phyloP scores from a whole-genome alignment of 2,113 vertebrate species.

The Scomber scombrus region DNA sequence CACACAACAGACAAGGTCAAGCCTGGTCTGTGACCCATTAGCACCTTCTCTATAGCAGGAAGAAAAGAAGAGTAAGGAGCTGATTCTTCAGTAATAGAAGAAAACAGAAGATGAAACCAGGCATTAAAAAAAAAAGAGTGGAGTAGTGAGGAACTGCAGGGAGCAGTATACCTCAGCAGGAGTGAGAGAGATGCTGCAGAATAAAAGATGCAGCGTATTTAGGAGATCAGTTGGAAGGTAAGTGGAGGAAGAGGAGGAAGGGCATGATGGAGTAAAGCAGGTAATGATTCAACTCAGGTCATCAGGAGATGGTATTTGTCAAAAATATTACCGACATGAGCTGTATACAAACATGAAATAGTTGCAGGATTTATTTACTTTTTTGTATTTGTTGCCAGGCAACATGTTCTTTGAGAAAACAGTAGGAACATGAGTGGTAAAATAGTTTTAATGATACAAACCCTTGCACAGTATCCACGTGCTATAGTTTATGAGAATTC shows the following conservation, averaged over 20 bases:
- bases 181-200: slow-evolving; percentile 17
- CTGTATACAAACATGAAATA: neutral
- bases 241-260: slow-evolving; percentile 12
- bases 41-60: slow-evolving; percentile 22
- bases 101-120: slow-evolving; percentile 45
- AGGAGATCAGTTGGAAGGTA: slow-evolving; percentile 43
- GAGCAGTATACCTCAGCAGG: slow-evolving; percentile 45
- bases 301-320: slow-evolving; percentile 3
- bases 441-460: slow-evolving; percentile 27
- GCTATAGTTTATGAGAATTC: slow-evolving; percentile 8
- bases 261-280: slow-evolving; percentile 22
- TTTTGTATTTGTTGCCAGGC: slow-evolving; percentile 21
- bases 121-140: slow-evolving; percentile 31
- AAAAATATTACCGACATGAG: neutral
- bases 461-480: neutral
- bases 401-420: slow-evolving; percentile 22
- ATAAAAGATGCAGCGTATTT: slow-evolving; percentile 48
- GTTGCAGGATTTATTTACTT: neutral
- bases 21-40: slow-evolving; percentile 56
- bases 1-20: slow-evolving; percentile 23
- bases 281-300: slow-evolving; percentile 15
- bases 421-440: neutral
- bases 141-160: slow-evolving; percentile 18
- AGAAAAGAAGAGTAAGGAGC: slow-evolving; percentile 26
- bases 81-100: slow-evolving; percentile 32